Evolutionary conservation across 2,797 vertebrate species (phyloP), one percentile per base, ranked within the genome.

Genomic region (Florisuga fusca): DNA sequence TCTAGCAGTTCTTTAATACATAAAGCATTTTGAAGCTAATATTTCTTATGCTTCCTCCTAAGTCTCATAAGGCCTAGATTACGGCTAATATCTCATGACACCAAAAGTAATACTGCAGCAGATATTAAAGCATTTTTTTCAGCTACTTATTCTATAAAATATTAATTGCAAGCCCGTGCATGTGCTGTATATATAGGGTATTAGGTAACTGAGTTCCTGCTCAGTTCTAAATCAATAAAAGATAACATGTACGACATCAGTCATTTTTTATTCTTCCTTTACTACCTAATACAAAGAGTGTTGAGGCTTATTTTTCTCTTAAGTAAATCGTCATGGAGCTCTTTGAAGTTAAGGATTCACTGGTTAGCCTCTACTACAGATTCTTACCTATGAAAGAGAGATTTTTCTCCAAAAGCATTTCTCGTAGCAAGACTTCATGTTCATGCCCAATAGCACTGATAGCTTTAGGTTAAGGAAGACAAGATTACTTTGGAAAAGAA

Each of bases 331-430:
- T 89, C 74, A 73, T 31, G 5, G 64, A 94, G 63, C 74, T 71
- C 53, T 76, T 77, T 54, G 25, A 84, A 90, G 45, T 64, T 64
- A 78, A 69, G 78, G 26, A 78, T 62, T 53, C 72, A 61, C 15
- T 89, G 64, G 79, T n/a, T 85, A 71, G 46, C 58, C 36, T 89
- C 51, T 83, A 71, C 59, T 68, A 87, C 48, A 36, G 89, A 46
- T 69, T 84, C 99, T 99, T 98, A 99, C 99, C 99, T 89, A 99
- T 97, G 97, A 99, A 99, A 50, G 99, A 98, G 72, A 99, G 98
- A 94, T 99, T 99, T 96, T 96, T 99, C 97, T 99, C 98, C 85
- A 98, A 97, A 92, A 99, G 98, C 95, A 99, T 98, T 96, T 99
- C 99, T 97, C 98, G 96, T 41, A 99, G 98, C 79, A 99, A 97